A percentile compares a stretch with the other conserved stretches of the same genome.
Conservation (phyloP, 2,888 invertebrate genomes). For the Tachystola acroxantha region DNA sequence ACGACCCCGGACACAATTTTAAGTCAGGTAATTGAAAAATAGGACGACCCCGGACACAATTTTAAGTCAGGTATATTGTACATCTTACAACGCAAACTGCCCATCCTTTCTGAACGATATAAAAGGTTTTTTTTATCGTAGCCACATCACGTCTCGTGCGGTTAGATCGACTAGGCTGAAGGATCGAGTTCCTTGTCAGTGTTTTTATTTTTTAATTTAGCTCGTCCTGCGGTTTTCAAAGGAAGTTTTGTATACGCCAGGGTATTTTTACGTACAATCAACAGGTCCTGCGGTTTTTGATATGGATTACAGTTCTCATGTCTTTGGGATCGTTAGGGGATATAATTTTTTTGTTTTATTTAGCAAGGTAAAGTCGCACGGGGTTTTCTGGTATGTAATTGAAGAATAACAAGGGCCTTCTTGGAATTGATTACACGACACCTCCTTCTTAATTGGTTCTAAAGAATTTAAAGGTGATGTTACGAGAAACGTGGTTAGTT, state of each 20-base stretch:
- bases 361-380: slow-evolving; percentile 23
- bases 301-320: slow-evolving; percentile 58
- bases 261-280: slow-evolving; percentile 30
- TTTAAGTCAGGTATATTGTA: too few species aligned
- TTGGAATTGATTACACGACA: slow-evolving; percentile 14
- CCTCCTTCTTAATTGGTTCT: too few species aligned
- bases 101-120: slow-evolving; percentile 1
- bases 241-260: slow-evolving; percentile 52
- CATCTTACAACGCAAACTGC: too few species aligned
- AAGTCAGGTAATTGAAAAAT: too few species aligned
- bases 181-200: slow-evolving; percentile 51
- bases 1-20: too few species aligned
- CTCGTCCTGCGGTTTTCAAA: slow-evolving; percentile 50
- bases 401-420: slow-evolving; percentile 8
- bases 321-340: slow-evolving; percentile 19
- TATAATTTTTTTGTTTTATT: slow-evolving; percentile 1
- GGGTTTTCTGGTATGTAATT: slow-evolving; percentile 20
- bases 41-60: too few species aligned
- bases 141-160: slow-evolving; percentile 40
- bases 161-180: slow-evolving; percentile 37
- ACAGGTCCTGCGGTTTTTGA: slow-evolving; percentile 51
- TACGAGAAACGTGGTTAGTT: too few species aligned
- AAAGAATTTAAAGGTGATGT: too few species aligned
- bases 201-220: slow-evolving; percentile 35
- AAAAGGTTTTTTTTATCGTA: slow-evolving; percentile 12